A percentile compares a stretch with the other conserved stretches of the same genome.
Evolutionary conservation across 2,888 invertebrate genomes (phyloP).

Genomic region (Synergus itoensis): DNA sequence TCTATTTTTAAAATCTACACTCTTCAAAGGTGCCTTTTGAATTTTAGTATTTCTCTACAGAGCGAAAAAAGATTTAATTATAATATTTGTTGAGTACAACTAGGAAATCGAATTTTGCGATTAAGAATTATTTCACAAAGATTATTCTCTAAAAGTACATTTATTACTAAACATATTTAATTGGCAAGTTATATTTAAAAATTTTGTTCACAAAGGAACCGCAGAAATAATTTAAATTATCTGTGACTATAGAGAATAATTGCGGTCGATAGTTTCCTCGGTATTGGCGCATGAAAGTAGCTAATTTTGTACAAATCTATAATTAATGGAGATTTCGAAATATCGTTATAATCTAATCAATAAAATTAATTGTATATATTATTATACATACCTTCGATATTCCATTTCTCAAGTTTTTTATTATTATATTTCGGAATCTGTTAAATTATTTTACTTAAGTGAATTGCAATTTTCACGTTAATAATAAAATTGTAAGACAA

Average conservation of each 20-base stretch:
- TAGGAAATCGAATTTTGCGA: too few relatives aligned
- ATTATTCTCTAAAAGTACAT: too few relatives aligned
- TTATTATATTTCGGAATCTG: too few relatives aligned
- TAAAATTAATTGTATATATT: not conserved
- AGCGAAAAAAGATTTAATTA: too few relatives aligned
- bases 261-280: not conserved
- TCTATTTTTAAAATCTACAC: too few relatives aligned
- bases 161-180: too few relatives aligned
- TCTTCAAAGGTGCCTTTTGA: too few relatives aligned
- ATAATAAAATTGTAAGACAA: too few relatives aligned
- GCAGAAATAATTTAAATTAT: not conserved
- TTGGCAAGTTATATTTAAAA: too few relatives aligned
- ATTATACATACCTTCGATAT: not conserved
- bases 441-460: not conserved
- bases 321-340: not conserved
- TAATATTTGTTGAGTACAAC: too few relatives aligned
- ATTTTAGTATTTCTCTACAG: too few relatives aligned
- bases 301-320: not conserved
- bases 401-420: not conserved
- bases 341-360: not conserved
- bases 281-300: not conserved
- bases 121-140: too few relatives aligned
- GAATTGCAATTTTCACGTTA: not conserved
- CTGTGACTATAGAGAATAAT: not conserved
- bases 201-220: not conserved